Evolutionary conservation across 2,113 vertebrate species (phyloP), one percentile per base, ranked within the genome.

Genomic region (Ivindomyrus marchei): DNA sequence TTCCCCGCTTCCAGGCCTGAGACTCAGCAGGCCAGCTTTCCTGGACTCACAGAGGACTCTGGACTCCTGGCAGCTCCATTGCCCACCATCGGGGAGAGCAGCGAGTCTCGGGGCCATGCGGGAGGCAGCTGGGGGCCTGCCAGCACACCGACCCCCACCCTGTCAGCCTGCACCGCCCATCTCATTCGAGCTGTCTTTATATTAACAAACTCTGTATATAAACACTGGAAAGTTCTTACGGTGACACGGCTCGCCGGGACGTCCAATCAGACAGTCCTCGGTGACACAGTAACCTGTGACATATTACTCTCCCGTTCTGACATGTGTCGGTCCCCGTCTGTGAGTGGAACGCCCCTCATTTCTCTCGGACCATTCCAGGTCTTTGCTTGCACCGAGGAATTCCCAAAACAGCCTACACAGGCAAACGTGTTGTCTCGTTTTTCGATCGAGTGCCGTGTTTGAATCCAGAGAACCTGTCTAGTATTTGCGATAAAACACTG

Each of bases 21-120:
- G 94, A 94, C 95, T 92, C 94, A 96, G 96, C 97, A 97, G 96
- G 96, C 96, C 93, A 95, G 95, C 96, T 95, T 95, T 96, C 95
- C 95, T 96, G 94, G 95, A 94, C 96, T 95, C 94, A 92, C 94
- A 80, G 94, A 95, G 94, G 94, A 95, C 94, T 94, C 95, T 94
- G 95, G 94, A 95, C 85, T 45, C 19, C 74, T 13, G 93, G 91
- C 94, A 92, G 49, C 62, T 70, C 70, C 42, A 24, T 15, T 84
- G 66, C 31, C 11, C 19, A 39, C 21, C 49, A 5, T 36, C 17
- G 13, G 15, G 77, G 47, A 17, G 21, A 31, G 50, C 46, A 27
- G 8, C 8, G 58, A 19, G 13, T 80, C 74, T 84, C 3, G 10
- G n/a, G 74, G 49, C 19, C 42, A 11, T 19, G 58, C 58, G 90